These are phyloP conservation scores for Harlomillsia oculata DNA, from an alignment of 1,140 invertebrate species.

Conservation along the genomic window DNA sequence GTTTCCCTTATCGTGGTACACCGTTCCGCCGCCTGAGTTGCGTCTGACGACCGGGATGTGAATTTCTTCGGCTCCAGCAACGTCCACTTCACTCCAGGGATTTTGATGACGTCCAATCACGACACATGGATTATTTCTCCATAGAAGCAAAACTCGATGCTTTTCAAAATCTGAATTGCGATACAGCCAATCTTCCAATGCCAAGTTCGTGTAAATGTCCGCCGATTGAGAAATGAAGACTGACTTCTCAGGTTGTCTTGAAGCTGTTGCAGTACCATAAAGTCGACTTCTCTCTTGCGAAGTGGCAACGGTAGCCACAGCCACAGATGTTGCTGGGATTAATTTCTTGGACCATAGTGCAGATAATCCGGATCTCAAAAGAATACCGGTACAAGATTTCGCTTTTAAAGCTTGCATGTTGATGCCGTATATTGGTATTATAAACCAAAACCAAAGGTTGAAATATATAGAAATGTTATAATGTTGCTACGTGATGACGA, in stretches of 20 bases:
- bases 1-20: conserved; percentile 91
- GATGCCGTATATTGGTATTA: too few relatives aligned
- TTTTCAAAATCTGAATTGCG: conserved; percentile 68
- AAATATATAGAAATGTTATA: too few relatives aligned
- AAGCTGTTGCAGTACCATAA: conserved; percentile 8
- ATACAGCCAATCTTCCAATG: conserved; percentile 91
- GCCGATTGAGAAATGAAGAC: conserved; percentile 84
- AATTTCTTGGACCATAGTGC: too few relatives aligned
- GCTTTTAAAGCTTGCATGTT: conserved; percentile 12
- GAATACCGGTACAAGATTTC: background rate
- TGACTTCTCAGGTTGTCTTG: conserved; percentile 51
- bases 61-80: conserved; percentile 48
- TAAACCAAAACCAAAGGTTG: too few relatives aligned
- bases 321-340: background rate
- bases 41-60: conserved; percentile 67
- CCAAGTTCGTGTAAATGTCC: conserved; percentile 81
- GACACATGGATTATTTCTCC: conserved; percentile 84
- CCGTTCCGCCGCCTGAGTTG: conserved; percentile 91
- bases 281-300: too few relatives aligned
- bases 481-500: too few relatives aligned
- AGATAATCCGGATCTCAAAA: background rate
- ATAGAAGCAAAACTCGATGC: conserved; percentile 74
- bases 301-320: background rate
- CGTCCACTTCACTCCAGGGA: conserved; percentile 83
- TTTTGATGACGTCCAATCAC: conserved; percentile 96